Base-by-base conservation (phyloP, 2,797 vertebrate species). In the Malurus splendens region DNA sequence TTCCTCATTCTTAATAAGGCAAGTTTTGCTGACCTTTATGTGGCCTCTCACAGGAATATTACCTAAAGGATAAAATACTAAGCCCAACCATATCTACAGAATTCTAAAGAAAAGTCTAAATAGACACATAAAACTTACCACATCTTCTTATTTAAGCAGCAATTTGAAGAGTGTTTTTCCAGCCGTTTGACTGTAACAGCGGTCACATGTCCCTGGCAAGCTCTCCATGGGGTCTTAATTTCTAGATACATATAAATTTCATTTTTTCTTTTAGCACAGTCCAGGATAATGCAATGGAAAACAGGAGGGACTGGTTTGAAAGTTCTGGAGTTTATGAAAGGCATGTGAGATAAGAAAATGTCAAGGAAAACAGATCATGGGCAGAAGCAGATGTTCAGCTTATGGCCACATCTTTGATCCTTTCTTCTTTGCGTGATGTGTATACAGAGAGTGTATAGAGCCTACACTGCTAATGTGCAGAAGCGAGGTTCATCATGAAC, bases 331-430 rank as follows among this genome's bases (percentile, higher is more conserved):
- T 84, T 94, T 93, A 84, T 91, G 90, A 92, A 93, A 42, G 36
- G 54, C 60, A 82, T 44, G 57, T 30, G 44, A 94, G 93, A 92
- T 91, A 94, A 91, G 92, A 88, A 86, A 90, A 94, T 19, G 82
- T 90, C 80, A 83, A 87, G 67, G 50, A 92, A 94, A 94, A 81
- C 71, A 86, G 77, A 90, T 84, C 56, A 47, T 70, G 77, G 87
- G 67, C 71, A 94, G 86, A 86, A 90, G 87, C 87, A 94, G 92
- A 93, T 90, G 74, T 93, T 94, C 74, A 76, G n/a, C 52, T 95
- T 90, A 81, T 52, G 50, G 66, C 60, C 47, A 28, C 45, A 38
- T 82, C 71, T 87, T 90, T 87, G 80, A 89, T 90, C 62, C 48
- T 85, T 87, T 38, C 74, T 62, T 82, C 79, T 61, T 78, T 67